Percentiles rank a stretch among this genome's conserved stretches.
phyloP scores from a whole-genome alignment of 1,140 invertebrate species.

The Drosophila kohkoa region DNA sequence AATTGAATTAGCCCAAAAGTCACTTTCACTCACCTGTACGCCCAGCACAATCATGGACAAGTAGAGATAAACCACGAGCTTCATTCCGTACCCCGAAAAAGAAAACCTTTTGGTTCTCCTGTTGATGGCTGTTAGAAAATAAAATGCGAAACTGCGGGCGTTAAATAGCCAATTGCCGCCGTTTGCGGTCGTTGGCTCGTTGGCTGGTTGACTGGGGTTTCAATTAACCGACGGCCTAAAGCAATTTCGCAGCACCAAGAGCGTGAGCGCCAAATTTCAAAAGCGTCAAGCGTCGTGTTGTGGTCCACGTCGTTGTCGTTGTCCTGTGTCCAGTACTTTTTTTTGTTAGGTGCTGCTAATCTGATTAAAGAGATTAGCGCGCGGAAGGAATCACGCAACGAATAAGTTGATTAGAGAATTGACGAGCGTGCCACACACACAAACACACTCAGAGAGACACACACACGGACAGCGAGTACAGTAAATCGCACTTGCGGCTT shows the following conservation, averaged over 20 bases:
- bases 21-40: conserved; percentile 71
- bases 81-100: conserved; percentile 44
- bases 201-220: conserved; percentile 27
- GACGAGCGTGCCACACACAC: conserved; percentile 34
- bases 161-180: conserved; percentile 47
- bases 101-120: conserved; percentile 11
- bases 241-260: not conserved
- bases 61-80: conserved; percentile 71
- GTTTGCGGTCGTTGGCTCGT: not conserved
- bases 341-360: conserved; percentile 18
- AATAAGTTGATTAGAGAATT: conserved; percentile 70
- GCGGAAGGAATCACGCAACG: conserved; percentile 56
- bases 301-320: too few species aligned
- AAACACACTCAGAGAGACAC: too few species aligned
- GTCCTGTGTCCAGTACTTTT: conserved; percentile 30
- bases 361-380: conserved; percentile 59
- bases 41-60: conserved; percentile 78
- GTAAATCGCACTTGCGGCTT: conserved; percentile 48
- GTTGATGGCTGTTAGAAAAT: not conserved
- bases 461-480: not conserved
- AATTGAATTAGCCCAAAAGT: conserved; percentile 54
- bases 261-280: conserved; percentile 13
- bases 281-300: not conserved
- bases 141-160: conserved; percentile 14
- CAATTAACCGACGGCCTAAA: conserved; percentile 54